Evolutionary conservation across 2,888 invertebrate species (phyloP).

Genomic region (Himalopsyche kuldschensis): DNA sequence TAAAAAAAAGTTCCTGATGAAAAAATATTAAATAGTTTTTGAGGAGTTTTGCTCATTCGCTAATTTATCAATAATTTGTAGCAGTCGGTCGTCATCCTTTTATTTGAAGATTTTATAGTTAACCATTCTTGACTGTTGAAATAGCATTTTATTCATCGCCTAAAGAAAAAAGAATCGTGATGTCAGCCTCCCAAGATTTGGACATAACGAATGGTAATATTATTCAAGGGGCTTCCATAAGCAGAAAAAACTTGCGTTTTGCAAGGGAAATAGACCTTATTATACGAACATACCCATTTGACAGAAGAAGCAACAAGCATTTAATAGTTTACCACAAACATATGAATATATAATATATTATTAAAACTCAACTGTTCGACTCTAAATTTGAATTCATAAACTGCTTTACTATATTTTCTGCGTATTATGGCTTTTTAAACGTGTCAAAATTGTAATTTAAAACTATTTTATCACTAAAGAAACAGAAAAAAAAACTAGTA

Average conservation of each 20-base stretch:
- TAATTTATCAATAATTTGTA: too few relatives aligned
- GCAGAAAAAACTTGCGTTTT: neutral
- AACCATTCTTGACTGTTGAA: neutral
- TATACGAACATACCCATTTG: neutral
- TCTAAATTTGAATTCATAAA: too few relatives aligned
- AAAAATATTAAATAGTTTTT: too few relatives aligned
- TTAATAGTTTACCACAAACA: neutral
- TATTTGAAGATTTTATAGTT: neutral
- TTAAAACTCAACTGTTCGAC: too few relatives aligned
- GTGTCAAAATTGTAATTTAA: too few relatives aligned
- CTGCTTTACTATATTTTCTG: too few relatives aligned
- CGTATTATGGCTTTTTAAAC: too few relatives aligned
- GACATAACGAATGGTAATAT: neutral
- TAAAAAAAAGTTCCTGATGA: too few relatives aligned
- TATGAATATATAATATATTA: neutral
- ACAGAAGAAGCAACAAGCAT: neutral
- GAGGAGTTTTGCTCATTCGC: too few relatives aligned
- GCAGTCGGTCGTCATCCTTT: too few relatives aligned
- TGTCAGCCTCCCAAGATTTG: neutral
- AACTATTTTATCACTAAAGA: too few relatives aligned
- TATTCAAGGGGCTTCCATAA: neutral
- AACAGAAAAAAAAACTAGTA: too few relatives aligned
- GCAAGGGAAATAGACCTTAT: neutral
- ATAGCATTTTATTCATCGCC: neutral
- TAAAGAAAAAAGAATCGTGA: neutral